A percentile compares a stretch with the other conserved stretches of the same genome.
Evolutionary conservation across 2,797 vertebrate species (phyloP).

Genomic region (Macropodus opercularis): DNA sequence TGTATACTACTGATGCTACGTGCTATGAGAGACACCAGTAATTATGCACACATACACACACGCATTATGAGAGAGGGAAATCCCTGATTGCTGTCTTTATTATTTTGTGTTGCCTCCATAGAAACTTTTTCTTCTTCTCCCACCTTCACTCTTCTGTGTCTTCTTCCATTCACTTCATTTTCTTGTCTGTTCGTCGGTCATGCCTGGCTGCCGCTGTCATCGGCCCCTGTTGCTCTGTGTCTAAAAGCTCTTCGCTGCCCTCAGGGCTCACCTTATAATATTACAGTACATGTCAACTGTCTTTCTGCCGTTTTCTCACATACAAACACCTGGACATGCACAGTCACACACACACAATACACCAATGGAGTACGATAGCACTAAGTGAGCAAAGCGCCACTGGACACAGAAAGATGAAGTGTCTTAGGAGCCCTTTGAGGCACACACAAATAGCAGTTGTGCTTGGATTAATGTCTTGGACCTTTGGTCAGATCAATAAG

Average conservation of each 20-base stretch:
- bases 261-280: slow-evolving; percentile 72
- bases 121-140: slow-evolving; percentile 37
- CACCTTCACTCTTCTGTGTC: slow-evolving; percentile 18
- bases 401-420: slow-evolving; percentile 47
- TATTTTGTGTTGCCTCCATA: slow-evolving; percentile 50
- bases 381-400: slow-evolving; percentile 71
- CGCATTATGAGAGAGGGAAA: slow-evolving; percentile 54
- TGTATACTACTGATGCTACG: slow-evolving; percentile 46
- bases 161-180: slow-evolving; percentile 30
- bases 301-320: slow-evolving; percentile 22
- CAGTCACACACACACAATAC: slow-evolving; percentile 31
- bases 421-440: slow-evolving; percentile 44
- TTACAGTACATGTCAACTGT: slow-evolving; percentile 62
- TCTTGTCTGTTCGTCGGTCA: slow-evolving; percentile 52
- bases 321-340: neutral
- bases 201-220: slow-evolving; percentile 67
- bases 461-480: slow-evolving; percentile 39
- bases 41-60: slow-evolving; percentile 44
- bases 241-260: slow-evolving; percentile 74
- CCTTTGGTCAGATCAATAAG: slow-evolving; percentile 47
- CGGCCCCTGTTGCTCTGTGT: slow-evolving; percentile 69
- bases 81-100: slow-evolving; percentile 65
- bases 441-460: slow-evolving; percentile 37
- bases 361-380: slow-evolving; percentile 65
- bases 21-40: slow-evolving; percentile 54